Conservation (phyloP, 2,888 invertebrate species). For the Scaptomyza cyrtandrae region DNA sequence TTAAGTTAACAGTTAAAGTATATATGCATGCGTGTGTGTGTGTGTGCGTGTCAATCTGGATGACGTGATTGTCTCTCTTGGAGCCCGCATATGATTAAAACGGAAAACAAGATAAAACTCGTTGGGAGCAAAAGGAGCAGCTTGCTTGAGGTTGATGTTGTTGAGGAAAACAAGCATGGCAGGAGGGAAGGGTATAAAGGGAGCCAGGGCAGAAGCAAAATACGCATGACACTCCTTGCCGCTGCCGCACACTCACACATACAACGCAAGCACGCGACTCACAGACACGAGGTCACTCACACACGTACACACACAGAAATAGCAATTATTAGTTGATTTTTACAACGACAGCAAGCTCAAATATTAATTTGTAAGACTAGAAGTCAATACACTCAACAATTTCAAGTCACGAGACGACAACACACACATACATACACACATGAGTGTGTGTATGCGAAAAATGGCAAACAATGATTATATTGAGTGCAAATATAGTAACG, state of each 20-base stretch:
- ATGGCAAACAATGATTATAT: conserved; percentile 56
- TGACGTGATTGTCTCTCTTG: conserved; percentile 75
- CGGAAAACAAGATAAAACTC: conserved; percentile 80
- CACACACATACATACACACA: conserved; percentile 10
- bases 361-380: conserved; percentile 60
- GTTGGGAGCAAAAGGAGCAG: conserved; percentile 72
- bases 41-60: conserved; percentile 67
- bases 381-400: conserved; percentile 64
- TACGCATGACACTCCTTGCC: conserved; percentile 79
- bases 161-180: conserved; percentile 39
- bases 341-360: conserved; percentile 32
- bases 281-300: conserved; percentile 74
- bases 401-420: conserved; percentile 64
- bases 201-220: conserved; percentile 49
- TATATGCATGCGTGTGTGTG: conserved; percentile 13
- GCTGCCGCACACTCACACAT: conserved; percentile 54
- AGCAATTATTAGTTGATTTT: conserved; percentile 73
- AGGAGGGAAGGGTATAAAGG: conserved; percentile 18
- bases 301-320: conserved; percentile 34
- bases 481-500: conserved; percentile 60
- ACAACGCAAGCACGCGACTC: conserved; percentile 66
- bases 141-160: conserved; percentile 40
- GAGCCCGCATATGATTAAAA: conserved; percentile 79
- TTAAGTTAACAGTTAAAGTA: conserved; percentile 58
- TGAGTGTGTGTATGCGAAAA: conserved; percentile 30